A percentile compares a stretch with the other conserved stretches of the same genome.
These are phyloP conservation scores for Vanessa cardui DNA, from an alignment of 2,888 invertebrate species.

Conservation along the genomic window DNA sequence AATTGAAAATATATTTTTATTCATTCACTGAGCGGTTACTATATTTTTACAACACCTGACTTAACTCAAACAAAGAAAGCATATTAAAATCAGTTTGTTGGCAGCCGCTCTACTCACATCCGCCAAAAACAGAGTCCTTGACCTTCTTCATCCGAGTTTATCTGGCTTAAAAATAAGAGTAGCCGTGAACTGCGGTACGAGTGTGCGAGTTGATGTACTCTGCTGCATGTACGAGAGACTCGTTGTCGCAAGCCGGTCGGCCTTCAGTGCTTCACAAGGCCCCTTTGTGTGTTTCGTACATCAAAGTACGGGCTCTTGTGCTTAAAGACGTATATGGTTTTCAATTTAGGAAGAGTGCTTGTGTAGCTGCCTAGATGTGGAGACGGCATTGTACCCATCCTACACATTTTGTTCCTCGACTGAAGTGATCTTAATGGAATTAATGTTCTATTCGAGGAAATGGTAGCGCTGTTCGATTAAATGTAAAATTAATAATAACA, in stretches of 20 bases:
- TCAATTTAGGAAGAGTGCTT: slow-evolving; percentile 47
- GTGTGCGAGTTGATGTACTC: slow-evolving; percentile 60
- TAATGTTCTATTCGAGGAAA: slow-evolving; percentile 7
- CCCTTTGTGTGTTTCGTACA: slow-evolving; percentile 65
- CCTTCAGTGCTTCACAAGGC: slow-evolving; percentile 80
- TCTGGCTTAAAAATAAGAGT: slow-evolving; percentile 74
- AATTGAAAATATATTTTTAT: not conserved
- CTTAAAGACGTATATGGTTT: slow-evolving; percentile 42
- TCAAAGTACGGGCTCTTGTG: slow-evolving; percentile 34
- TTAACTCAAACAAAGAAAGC: slow-evolving; percentile 40
- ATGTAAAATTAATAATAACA: not conserved
- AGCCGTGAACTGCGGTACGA: slow-evolving; percentile 75
- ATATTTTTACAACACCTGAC: slow-evolving; percentile 54
- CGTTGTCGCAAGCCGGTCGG: slow-evolving; percentile 64
- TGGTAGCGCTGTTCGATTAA: not conserved
- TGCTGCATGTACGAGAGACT: slow-evolving; percentile 64
- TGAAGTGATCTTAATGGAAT: slow-evolving; percentile 24
- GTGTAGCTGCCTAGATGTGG: slow-evolving; percentile 10
- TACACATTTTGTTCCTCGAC: slow-evolving; percentile 1
- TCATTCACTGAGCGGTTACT: slow-evolving; percentile 39
- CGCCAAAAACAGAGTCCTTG: slow-evolving; percentile 79
- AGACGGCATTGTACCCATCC: slow-evolving; percentile 6
- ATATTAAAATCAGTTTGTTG: slow-evolving; percentile 59
- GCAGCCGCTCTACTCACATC: slow-evolving; percentile 62
- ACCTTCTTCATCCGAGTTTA: slow-evolving; percentile 71